Conservation (phyloP, 2,113 vertebrate species). For the Myrmecophaga tridactyla region DNA sequence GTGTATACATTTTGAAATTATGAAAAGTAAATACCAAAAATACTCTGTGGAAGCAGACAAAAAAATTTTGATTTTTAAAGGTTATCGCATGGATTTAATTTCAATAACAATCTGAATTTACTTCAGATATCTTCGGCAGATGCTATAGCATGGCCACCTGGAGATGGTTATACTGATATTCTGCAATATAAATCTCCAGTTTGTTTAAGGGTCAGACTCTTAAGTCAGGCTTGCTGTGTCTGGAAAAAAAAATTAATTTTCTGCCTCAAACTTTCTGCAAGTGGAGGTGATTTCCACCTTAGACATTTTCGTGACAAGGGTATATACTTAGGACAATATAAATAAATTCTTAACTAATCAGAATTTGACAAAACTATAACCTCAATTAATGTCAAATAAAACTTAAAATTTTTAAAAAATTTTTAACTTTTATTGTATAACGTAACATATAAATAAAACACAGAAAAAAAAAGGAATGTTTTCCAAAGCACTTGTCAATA, state of each 20-base stretch:
- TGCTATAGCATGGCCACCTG: background rate
- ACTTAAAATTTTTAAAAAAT: no score
- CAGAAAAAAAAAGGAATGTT: no score
- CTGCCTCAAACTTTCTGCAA: background rate
- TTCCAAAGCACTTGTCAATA: no score
- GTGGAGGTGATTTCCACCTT: background rate
- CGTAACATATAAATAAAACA: no score
- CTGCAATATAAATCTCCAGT: background rate
- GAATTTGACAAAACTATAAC: background rate
- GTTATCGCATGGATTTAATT: background rate
- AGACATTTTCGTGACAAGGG: background rate
- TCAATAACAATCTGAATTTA: slow-evolving; percentile 4
- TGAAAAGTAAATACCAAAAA: slow-evolving; percentile 1
- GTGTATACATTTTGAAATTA: background rate
- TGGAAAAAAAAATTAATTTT: slow-evolving; percentile 1
- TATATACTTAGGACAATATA: background rate
- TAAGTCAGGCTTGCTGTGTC: background rate
- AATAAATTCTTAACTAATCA: background rate
- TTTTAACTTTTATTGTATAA: no score
- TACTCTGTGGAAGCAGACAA: background rate
- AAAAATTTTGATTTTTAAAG: background rate
- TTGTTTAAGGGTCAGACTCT: background rate
- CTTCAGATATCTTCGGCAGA: slow-evolving; percentile 3
- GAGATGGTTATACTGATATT: background rate
- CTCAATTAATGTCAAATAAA: background rate